A percentile compares a stretch with the other conserved stretches of the same genome.
Evolutionary conservation across 2,888 invertebrate species (phyloP).

Genomic region (Sinodicranocentrus sp.): DNA sequence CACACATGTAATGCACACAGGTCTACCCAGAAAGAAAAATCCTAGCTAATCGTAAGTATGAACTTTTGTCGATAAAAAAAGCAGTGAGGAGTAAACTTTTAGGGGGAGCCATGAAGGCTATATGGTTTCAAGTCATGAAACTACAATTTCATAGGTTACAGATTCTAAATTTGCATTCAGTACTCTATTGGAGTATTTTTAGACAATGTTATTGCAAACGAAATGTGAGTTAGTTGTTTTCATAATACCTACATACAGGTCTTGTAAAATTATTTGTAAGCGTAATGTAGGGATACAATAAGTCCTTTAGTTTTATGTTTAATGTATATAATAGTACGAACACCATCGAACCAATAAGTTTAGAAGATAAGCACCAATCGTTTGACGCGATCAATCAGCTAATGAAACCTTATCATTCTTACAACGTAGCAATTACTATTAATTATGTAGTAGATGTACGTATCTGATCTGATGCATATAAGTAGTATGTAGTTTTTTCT

Average conservation of each 20-base stretch:
- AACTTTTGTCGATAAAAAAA: too few species aligned
- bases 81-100: too few species aligned
- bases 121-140: too few species aligned
- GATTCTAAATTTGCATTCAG: neutral
- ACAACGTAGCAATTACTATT: constrained; percentile 6
- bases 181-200: constrained; percentile 7
- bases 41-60: too few species aligned
- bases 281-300: constrained; percentile 46
- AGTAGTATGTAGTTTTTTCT: neutral
- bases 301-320: constrained; percentile 20
- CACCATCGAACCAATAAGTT: constrained; percentile 32
- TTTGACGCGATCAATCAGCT: constrained; percentile 4
- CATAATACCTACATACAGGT: constrained; percentile 22
- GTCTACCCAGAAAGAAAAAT: too few species aligned
- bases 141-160: neutral
- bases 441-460: neutral
- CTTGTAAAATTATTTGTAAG: constrained; percentile 42
- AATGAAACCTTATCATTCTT: neutral
- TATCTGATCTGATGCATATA: neutral
- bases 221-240: constrained; percentile 29
- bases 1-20: too few species aligned
- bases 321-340: constrained; percentile 25
- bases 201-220: constrained; percentile 18
- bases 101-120: too few species aligned
- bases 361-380: constrained; percentile 50